Base-by-base conservation (phyloP, 2,888 invertebrate genomes). In the Chymomyza amoena region DNA sequence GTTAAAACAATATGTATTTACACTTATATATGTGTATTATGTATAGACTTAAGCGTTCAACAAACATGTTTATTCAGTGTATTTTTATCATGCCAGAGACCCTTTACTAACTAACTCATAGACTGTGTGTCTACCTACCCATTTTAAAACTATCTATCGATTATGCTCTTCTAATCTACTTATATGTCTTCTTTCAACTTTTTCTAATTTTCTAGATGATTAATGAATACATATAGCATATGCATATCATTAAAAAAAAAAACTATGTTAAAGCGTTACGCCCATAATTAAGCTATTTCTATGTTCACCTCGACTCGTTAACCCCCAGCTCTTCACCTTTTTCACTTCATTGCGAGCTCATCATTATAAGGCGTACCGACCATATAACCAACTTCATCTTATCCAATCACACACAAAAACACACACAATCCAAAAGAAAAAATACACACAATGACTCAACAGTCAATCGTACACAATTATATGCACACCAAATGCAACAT, bases 201-300 rank as follows among this genome's bases (percentile, higher is more conserved):
- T 89, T 86, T 91, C 90, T 88, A 81, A 89, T 89, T 90, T 90
- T 91, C 90, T 91, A 91, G 91, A 91, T 90, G 91, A 91, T 82
- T 89, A 90, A 90, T 86, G 89, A 78, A 88, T 69, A 80, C 80
- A 84, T 79, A 83, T 84, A 76, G 82, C 87, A 86, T 81, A 75
- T 75, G 79, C 83, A 85, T 82, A 82, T 62, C 86, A 79, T 45
- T 45, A 77, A 72, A 69, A 64, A 71, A 66, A 52, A 72, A 76
- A 78, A 72, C 67, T 61, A 72, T 68, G 50, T 71, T 76, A 78
- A 84, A 71, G 79, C 72, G 79, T 82, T 82, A 73, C 73, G 83
- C 66, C 78, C 75, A 73, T 68, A 75, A 72, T 77, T 75, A 79
- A 76, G 71, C 52, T 54, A 63, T 66, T 75, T 69, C 69, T 39